Evolutionary conservation across 1,140 invertebrate species (phyloP), one percentile per base, ranked within the genome.

Genomic region (Aphaenogaster rudis): DNA sequence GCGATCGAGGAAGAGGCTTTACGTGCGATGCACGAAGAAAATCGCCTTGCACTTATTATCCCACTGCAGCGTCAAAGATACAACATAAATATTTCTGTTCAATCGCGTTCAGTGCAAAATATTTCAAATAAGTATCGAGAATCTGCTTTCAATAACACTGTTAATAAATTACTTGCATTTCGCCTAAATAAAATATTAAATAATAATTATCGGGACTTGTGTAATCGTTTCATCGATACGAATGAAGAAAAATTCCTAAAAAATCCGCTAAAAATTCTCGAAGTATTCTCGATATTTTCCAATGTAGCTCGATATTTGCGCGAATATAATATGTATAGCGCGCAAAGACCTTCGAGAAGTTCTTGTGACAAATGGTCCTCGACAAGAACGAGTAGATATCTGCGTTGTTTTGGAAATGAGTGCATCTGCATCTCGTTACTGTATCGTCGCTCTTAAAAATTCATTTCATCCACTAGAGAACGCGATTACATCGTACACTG

Each of bases 141-240:
- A 69, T 50, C 28, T 59, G 2, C 5, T 39, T 74, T 3, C 2
- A 52, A 3, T 39, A 50, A 21, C 8, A 52, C 17, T 13, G 52
- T n/a, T 54, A 67, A n/a, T 17, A 42, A 67, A 45, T 45, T 21
- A 11, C 1, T 67, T 67, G 39, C 63, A 42, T 45, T 3, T 7
- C 8, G 7, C 8, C 8, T 21, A 57, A 66, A 42, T 66, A 66
- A 67, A 69, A 72, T 54, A 33, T 54, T 0, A 72, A 72, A 72
- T 52, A 54, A 36, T 54, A 50, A 71, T 39, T 63, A 2, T 67
- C 13, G 0, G 6, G 21, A 45, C 42, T 21, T 63, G 28, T 7
- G 2, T 42, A 9, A 64, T 39, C 8, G 11, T n/a, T 36, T n/a
- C 5, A 36, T 3, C 6, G 0, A 71, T 28, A 36, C 17, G 0